A percentile compares a stretch with the other conserved stretches of the same genome.
Conservation (phyloP, 2,888 invertebrate genomes). For the Drosophila demipolita region DNA sequence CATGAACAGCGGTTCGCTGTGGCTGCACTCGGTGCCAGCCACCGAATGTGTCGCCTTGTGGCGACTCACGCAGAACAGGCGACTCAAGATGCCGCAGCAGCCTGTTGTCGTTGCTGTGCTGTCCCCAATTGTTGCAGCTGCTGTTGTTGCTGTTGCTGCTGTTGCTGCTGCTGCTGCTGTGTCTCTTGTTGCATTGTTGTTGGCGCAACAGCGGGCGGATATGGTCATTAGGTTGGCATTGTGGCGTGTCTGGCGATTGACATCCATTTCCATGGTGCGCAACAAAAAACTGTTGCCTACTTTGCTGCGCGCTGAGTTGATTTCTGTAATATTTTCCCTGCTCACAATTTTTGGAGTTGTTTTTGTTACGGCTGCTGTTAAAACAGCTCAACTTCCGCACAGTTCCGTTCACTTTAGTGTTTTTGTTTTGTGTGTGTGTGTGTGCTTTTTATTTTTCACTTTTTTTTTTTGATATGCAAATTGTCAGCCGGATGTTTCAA, state of each 20-base stretch:
- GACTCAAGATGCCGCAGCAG: slow-evolving; percentile 80
- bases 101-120: slow-evolving; percentile 54
- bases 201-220: slow-evolving; percentile 80
- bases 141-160: slow-evolving; percentile 54
- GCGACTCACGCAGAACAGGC: slow-evolving; percentile 74
- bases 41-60: slow-evolving; percentile 78
- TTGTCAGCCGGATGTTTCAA: slow-evolving; percentile 53
- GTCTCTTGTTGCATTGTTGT: slow-evolving; percentile 57
- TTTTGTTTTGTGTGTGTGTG: slow-evolving; percentile 3
- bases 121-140: slow-evolving; percentile 40
- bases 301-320: slow-evolving; percentile 50
- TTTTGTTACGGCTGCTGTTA: slow-evolving; percentile 31
- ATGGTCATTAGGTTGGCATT: slow-evolving; percentile 83
- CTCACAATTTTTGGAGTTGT: slow-evolving; percentile 36
- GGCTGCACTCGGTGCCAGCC: slow-evolving; percentile 68
- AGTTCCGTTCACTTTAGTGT: slow-evolving; percentile 31
- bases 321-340: slow-evolving; percentile 38
- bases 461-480: slow-evolving; percentile 49
- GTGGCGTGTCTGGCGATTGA: slow-evolving; percentile 82
- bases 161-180: slow-evolving; percentile 39
- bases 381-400: slow-evolving; percentile 46
- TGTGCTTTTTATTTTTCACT: slow-evolving; percentile 10
- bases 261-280: slow-evolving; percentile 84
- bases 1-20: slow-evolving; percentile 51
- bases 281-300: slow-evolving; percentile 68